Conservation (phyloP, 2,113 vertebrate species). For the Limanda limanda region DNA sequence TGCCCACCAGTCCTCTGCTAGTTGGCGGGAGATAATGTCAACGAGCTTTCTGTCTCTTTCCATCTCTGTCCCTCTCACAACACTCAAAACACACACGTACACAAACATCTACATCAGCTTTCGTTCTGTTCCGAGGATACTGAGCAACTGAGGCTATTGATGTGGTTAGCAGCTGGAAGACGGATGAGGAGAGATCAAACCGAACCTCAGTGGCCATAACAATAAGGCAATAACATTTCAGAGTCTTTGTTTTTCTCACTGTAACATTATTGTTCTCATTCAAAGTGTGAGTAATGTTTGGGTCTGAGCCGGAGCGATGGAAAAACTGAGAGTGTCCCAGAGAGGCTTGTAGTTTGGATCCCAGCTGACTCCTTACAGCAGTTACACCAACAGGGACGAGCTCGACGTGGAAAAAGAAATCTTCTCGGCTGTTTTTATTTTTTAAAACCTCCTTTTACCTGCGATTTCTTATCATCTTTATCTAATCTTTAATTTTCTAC, state of each 20-base stretch:
- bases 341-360: slow-evolving; percentile 22
- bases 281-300: slow-evolving; percentile 38
- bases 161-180: slow-evolving; percentile 52
- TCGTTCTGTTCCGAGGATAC: background rate
- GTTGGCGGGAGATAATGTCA: slow-evolving; percentile 45
- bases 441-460: background rate
- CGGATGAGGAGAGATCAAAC: slow-evolving; percentile 50
- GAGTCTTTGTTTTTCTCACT: slow-evolving; percentile 35
- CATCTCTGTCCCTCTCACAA: background rate
- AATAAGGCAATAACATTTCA: slow-evolving; percentile 35
- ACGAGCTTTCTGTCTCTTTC: slow-evolving; percentile 11
- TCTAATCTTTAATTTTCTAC: background rate
- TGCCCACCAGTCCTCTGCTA: slow-evolving; percentile 31
- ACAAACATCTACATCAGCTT: background rate
- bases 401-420: slow-evolving; percentile 27
- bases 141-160: slow-evolving; percentile 15
- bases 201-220: slow-evolving; percentile 35
- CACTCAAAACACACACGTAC: background rate
- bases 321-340: slow-evolving; percentile 37
- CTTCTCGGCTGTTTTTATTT: slow-evolving; percentile 19
- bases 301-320: slow-evolving; percentile 21
- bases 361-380: slow-evolving; percentile 38
- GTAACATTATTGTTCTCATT: background rate
- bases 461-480: background rate
- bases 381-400: slow-evolving; percentile 13